Base-by-base conservation (phyloP, 2,888 invertebrate genomes). In the Pachycephus smyrnensis region DNA sequence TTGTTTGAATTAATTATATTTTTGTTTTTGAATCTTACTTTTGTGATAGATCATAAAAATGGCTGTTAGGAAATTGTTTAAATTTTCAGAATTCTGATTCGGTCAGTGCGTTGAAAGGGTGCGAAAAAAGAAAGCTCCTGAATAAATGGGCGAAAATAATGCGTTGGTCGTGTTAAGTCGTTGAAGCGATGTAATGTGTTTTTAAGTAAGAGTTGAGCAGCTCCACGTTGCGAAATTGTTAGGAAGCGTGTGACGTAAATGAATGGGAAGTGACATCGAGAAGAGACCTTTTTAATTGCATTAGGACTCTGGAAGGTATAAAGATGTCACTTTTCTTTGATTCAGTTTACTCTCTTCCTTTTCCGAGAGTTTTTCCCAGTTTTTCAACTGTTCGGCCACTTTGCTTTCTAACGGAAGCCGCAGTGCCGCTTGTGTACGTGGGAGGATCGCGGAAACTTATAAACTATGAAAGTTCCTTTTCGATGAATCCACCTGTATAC, bases 381-480 rank as follows among this genome's bases (percentile, higher is more conserved):
- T 31, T 71, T 71, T 11, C 31, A 71, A 71, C 31, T 15, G 76
- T 73, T 76, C 68, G 15, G 23, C 69, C 75, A 77, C 74, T 75
- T 73, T 55, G 69, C 75, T 76, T 35, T 78, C 80, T 80, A 80
- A 76, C 40, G 55, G 75, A 71, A 40, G 75, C 32, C 40, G 0
- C 23, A 6, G 15, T 55, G 40, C 40, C 40, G 40, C 9, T 55
- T 23, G 40, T 23, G 2, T 73, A 77, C 76, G 71, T 77, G 76
- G 79, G 76, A 71, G 78, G 76, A 78, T 82, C 40, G 9, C 23
- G 40, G 9, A 80, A 84, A 85, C 84, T 85, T 86, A 85, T 85
- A 86, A 86, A 85, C 84, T 83, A 84, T 82, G 85, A 79, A 85
- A 85, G 79, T 86, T 86, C 80, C 82, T 85, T 80, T 80, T 73